A percentile compares a stretch with the other conserved stretches of the same genome.
Evolutionary conservation across 2,113 vertebrate genomes (phyloP).

Genomic region (Phrynosoma platyrhinos): DNA sequence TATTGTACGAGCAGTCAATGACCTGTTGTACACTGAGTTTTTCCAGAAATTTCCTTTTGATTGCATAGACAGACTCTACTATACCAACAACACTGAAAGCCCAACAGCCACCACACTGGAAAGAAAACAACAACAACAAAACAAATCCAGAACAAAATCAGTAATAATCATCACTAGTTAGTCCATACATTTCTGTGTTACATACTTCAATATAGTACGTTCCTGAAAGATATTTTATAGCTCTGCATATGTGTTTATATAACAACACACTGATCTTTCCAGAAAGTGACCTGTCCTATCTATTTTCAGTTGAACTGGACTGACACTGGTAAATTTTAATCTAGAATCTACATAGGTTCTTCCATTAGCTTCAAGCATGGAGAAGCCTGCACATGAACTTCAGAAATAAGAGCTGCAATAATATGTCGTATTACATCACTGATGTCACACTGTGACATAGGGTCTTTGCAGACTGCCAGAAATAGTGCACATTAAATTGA

Average conservation of each 20-base stretch:
- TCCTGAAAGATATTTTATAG: background rate
- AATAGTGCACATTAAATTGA: too few species aligned
- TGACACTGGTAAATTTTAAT: background rate
- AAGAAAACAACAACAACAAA: background rate
- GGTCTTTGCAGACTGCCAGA: too few species aligned
- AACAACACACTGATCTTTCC: background rate
- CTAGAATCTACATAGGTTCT: background rate
- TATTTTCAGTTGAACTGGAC: background rate
- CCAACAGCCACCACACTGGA: constrained; percentile 94
- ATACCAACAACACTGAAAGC: constrained; percentile 91
- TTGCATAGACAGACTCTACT: constrained; percentile 84
- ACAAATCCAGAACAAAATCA: background rate
- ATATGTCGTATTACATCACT: background rate
- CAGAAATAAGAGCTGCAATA: background rate
- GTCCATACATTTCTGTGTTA: background rate
- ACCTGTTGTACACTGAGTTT: constrained; percentile 92
- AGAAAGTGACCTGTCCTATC: background rate
- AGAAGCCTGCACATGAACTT: background rate
- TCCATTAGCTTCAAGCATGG: background rate
- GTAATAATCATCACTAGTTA: background rate
- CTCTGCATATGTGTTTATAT: background rate
- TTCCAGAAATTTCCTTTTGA: constrained; percentile 76
- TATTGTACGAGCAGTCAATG: constrained; percentile 88
- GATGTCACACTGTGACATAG: background rate
- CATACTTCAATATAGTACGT: background rate